These are phyloP conservation scores for Oreohelix idahoensis DNA, from an alignment of 1,140 invertebrate genomes.

Conservation along the genomic window DNA sequence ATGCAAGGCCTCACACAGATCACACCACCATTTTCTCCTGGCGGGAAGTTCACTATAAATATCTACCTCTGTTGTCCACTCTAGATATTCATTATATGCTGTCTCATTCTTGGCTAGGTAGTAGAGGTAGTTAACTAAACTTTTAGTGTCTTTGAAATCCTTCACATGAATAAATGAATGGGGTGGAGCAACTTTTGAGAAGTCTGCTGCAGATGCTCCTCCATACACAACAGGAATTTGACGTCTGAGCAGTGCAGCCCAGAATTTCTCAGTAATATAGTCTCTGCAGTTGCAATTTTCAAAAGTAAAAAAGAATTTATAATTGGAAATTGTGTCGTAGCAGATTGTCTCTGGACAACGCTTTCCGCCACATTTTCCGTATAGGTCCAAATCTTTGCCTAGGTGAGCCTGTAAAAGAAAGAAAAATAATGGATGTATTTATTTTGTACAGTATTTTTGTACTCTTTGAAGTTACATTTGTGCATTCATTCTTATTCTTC, in stretches of 20 bases:
- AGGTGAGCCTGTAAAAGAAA: conserved; percentile 81
- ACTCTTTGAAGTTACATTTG: no score
- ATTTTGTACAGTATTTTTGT: no score
- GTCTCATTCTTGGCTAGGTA: conserved; percentile 67
- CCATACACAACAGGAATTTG: conserved; percentile 65
- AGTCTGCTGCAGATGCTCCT: conserved; percentile 64
- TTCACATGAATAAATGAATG: conserved; percentile 94
- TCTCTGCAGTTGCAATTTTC: conserved; percentile 71
- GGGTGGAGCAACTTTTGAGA: conserved; percentile 68
- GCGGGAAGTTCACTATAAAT: conserved; percentile 50
- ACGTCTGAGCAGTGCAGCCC: conserved; percentile 51
- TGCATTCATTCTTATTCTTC: no score
- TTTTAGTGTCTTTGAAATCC: conserved; percentile 89
- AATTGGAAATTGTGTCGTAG: conserved; percentile 74
- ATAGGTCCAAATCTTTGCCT: conserved; percentile 51
- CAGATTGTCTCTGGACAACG: conserved; percentile 52
- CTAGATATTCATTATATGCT: conserved; percentile 69
- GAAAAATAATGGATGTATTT: no score
- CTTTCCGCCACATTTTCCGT: conserved; percentile 45
- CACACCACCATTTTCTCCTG: conserved; percentile 48
- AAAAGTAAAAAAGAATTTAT: conserved; percentile 86
- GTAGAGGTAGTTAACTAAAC: conserved; percentile 88
- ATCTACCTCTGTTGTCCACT: conserved; percentile 58
- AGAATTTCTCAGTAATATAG: conserved; percentile 73
- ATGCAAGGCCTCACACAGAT: conserved; percentile 56